Conservation (phyloP, 2,113 vertebrate genomes). For the Amia ocellicauda region DNA sequence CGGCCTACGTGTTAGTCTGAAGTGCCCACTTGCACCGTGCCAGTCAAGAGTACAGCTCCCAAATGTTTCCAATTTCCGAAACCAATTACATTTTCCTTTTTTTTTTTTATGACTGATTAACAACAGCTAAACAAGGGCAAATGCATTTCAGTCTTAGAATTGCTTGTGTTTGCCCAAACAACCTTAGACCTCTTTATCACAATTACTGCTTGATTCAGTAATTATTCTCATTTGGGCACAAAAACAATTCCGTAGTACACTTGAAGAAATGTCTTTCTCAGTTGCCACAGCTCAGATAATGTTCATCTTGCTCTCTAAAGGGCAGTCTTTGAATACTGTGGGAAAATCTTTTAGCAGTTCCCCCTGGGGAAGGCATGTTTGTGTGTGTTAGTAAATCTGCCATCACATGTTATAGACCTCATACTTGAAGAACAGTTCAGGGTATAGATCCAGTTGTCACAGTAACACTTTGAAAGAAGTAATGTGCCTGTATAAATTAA, state of each 20-base stretch:
- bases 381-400: conserved; percentile 2
- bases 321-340: conserved; percentile 9
- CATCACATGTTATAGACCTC: not conserved
- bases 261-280: not conserved
- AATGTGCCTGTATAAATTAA: not conserved
- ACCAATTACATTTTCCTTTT: not conserved
- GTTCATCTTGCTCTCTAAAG: no score
- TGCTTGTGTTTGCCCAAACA: no score
- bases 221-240: not conserved
- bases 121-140: no score
- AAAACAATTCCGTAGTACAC: no score
- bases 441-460: no score
- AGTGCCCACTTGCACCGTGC: no score
- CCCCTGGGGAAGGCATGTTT: conserved; percentile 6
- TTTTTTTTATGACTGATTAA: not conserved
- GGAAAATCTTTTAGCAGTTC: not conserved
- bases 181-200: not conserved
- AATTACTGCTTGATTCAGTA: not conserved
- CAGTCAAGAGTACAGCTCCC: not conserved
- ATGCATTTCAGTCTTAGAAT: no score
- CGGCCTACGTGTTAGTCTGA: no score
- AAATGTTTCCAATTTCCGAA: not conserved
- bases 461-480: no score
- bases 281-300: no score
- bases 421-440: no score